A percentile compares a stretch with the other conserved stretches of the same genome.
Evolutionary conservation across 1,140 invertebrate species (phyloP).

Genomic region (Brachionus angularis): DNA sequence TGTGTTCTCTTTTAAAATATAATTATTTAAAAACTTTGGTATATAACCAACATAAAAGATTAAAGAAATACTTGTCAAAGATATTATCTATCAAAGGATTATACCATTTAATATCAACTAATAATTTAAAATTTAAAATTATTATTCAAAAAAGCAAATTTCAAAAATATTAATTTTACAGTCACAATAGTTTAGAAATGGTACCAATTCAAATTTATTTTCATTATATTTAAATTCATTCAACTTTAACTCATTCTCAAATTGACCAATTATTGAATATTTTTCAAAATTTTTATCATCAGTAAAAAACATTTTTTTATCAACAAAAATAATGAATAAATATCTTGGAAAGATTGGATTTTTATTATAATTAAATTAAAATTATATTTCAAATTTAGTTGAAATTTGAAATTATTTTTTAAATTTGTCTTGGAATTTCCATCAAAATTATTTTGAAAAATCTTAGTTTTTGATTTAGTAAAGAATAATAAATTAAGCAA

Average conservation of each 20-base stretch:
- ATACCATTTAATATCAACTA: not conserved
- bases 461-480: no score
- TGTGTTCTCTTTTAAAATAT: not conserved
- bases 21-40: no score
- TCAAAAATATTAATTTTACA: slow-evolving; percentile 4
- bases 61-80: not conserved
- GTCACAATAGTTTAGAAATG: not conserved
- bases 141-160: not conserved
- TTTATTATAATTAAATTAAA: not conserved
- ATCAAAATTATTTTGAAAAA: no score
- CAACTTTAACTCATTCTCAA: not conserved
- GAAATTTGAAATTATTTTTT: no score
- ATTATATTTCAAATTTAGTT: no score
- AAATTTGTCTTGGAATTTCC: no score
- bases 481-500: no score
- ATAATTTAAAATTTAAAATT: not conserved
- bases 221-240: slow-evolving; percentile 10
- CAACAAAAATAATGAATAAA: no score
- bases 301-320: slow-evolving; percentile 34
- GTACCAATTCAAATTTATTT: not conserved
- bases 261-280: slow-evolving; percentile 16
- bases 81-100: not conserved
- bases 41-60: no score
- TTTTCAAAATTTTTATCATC: slow-evolving; percentile 37
- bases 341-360: not conserved